Percentiles rank a stretch among this genome's conserved stretches.
phyloP scores from a whole-genome alignment of 2,888 invertebrate species.

The Odontothrips loti region DNA sequence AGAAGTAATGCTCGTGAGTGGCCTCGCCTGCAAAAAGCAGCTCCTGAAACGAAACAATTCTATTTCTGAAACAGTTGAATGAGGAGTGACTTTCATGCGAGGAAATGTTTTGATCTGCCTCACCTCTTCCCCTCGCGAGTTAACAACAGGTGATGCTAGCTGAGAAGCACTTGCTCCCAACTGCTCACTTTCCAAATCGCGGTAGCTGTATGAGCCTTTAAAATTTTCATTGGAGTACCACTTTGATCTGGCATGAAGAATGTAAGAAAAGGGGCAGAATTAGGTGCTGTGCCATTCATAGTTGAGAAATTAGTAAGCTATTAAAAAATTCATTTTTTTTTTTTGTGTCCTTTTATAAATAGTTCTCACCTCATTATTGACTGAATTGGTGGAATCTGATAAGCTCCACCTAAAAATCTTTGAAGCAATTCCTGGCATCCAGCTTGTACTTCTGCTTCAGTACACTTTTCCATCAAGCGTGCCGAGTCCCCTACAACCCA shows the following conservation, averaged over 20 bases:
- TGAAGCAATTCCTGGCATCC: constrained; percentile 53
- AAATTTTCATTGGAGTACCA: constrained; percentile 68
- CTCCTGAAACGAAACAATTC: constrained; percentile 40
- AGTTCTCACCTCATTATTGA: constrained; percentile 51
- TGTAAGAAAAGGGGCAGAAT: constrained; percentile 13
- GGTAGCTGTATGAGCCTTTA: constrained; percentile 66
- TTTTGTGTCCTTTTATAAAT: neutral
- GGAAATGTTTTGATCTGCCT: neutral
- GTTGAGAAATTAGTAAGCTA: neutral
- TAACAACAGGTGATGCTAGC: constrained; percentile 56
- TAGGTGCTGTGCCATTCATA: constrained; percentile 7
- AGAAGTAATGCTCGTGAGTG: constrained; percentile 50
- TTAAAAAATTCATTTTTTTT: too few species aligned
- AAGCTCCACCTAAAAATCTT: constrained; percentile 53
- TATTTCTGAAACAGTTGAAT: too few species aligned
- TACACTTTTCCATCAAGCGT: neutral
- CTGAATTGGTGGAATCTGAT: constrained; percentile 52
- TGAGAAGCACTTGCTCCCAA: constrained; percentile 51
- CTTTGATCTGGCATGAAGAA: constrained; percentile 54
- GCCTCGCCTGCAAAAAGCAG: constrained; percentile 62
- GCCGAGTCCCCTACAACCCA: too few species aligned
- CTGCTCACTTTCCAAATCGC: constrained; percentile 52
- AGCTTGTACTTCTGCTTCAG: neutral
- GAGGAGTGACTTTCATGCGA: too few species aligned
- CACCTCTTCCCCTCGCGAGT: constrained; percentile 40